Base-by-base conservation (phyloP, 2,113 vertebrate species). In the Scopus umbretta region DNA sequence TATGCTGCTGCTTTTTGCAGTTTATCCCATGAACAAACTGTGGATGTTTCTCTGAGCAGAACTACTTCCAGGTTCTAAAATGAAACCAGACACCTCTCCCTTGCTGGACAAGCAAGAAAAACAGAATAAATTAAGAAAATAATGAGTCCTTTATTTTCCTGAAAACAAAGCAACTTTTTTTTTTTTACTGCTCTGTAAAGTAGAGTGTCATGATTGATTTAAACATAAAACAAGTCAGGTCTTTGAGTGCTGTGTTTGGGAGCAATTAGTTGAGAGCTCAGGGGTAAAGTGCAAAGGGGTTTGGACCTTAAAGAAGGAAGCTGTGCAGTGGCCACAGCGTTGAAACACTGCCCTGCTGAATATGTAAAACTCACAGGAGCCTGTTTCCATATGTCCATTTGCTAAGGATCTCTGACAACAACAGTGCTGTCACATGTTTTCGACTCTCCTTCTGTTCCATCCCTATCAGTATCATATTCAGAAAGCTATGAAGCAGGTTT, bases 401-500 rank as follows among this genome's bases (percentile, higher is more conserved):
- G n/a, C 62, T 76, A 86, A 55, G 50, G 66, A 86, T 82, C 42
- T 85, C 45, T 73, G 90, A 30, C 79, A 87, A 73, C 58, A 79
- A 3, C 53, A 70, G 29, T 27, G 49, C 79, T 94, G 96, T 90
- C 90, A 63, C 55, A 18, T 7, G 32, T 80, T 91, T 86, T 43
- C 82, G 61, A 0, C 82, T 75, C 66, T 40, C 34, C 34, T 71
- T 59, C 50, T 73, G 25, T 73, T 88, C 85, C 71, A 12, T 56
- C 62, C 81, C 58, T 86, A 76, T 91, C 92, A 76, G 62, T 38
- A 86, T 82, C 87, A 62, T 70, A 63, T 59, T 93, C 82, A 63
- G 79, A 92, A 87, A 70, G 78, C 87, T 95, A 15, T 83, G 93
- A 93, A 73, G 90, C 81, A 86, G 82, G 70, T 91, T 96, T 78